phyloP scores from a whole-genome alignment of 1,140 invertebrate genomes.

The Rhagoletis pomonella region DNA sequence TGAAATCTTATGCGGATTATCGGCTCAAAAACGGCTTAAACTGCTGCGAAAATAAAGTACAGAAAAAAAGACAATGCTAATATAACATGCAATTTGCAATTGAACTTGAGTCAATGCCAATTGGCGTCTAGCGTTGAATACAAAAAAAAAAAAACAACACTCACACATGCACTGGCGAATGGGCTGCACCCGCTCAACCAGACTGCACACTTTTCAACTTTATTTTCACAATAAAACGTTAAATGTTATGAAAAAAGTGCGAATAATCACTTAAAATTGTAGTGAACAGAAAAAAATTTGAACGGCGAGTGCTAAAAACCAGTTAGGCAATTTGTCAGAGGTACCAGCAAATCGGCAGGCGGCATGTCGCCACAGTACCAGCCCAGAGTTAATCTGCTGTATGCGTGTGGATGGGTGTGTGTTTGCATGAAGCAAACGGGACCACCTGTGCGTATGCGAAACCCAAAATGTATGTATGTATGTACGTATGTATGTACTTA shows the following conservation, averaged over 20 bases:
- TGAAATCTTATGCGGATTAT: neutral
- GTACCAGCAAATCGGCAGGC: constrained; percentile 21
- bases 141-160: neutral
- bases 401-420: neutral
- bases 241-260: constrained; percentile 40
- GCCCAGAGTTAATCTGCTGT: constrained; percentile 1
- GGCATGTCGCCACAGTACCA: constrained; percentile 15
- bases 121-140: constrained; percentile 16
- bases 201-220: neutral
- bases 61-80: neutral
- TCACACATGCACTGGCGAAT: neutral
- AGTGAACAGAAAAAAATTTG: neutral
- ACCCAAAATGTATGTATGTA: neutral
- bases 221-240: constrained; percentile 7
- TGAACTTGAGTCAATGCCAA: constrained; percentile 51
- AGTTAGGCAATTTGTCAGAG: constrained; percentile 47
- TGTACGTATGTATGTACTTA: neutral
- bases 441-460: constrained; percentile 43
- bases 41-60: neutral
- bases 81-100: constrained; percentile 28
- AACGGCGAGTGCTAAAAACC: constrained; percentile 4
- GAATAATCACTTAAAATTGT: neutral
- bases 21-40: neutral
- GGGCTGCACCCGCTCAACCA: constrained; percentile 42
- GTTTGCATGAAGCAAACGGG: neutral